Evolutionary conservation across 2,888 invertebrate genomes (phyloP), one percentile per base, ranked within the genome.

Genomic region (Scaeva pyrastri): DNA sequence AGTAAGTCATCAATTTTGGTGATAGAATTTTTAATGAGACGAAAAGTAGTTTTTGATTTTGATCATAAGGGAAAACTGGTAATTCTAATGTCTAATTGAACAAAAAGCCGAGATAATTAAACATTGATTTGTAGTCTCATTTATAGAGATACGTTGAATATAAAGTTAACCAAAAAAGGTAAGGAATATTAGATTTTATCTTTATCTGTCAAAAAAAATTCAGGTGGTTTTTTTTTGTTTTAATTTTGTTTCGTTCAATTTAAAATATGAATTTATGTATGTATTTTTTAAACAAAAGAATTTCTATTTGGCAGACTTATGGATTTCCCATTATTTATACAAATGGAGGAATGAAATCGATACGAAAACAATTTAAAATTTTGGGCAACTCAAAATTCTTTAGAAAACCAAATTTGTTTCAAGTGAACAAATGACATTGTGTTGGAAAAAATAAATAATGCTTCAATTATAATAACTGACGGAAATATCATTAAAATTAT

Each of bases 311-410:
- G 16, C 11, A 26, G 21, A 36, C 14, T 48, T 58, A 41, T 26
- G 19, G 45, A 60, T 19, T 70, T 76, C 26, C 39, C 39, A 39
- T 50, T 76, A 39, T 50, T 70, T 58, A 50, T 50, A 50, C 58
- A 39, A 16, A 41, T 19, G n/a, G 5, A 21, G 50, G 39, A 39
- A 68, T 56, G 19, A 39, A 39, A 39, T 11, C 39, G 12, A 52
- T 26, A 26, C 2, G 21, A 14, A 2, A 23, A 14, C 1, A 21
- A 21, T 6, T 21, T 2, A 50, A 12, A 21, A 21, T 50, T 50
- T 21, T 1, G 21, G 14, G 23, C n/a, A n/a, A n/a, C n/a, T n/a
- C n/a, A n/a, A n/a, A 48, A 21, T 21, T 48, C 1, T 39, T 11
- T 31, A 31, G n/a, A n/a, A n/a, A n/a, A n/a, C n/a, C n/a, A n/a